A percentile compares a stretch with the other conserved stretches of the same genome.
Evolutionary conservation across 2,888 invertebrate genomes (phyloP).

Genomic region (Sabatieria punctata): DNA sequence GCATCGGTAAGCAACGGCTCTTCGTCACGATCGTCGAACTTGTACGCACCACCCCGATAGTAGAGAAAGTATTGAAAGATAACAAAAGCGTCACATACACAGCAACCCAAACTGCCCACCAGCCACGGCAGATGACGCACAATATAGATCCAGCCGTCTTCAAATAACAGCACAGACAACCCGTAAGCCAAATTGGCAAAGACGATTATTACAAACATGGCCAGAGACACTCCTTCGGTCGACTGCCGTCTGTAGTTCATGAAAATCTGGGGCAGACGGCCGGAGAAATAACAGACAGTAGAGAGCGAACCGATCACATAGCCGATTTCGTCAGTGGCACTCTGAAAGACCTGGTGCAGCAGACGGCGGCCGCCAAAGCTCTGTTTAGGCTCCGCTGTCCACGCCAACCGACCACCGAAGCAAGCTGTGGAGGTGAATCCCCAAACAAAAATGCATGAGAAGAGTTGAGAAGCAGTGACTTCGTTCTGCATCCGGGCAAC

Average conservation of each 20-base stretch:
- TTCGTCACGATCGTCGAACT: too few relatives aligned
- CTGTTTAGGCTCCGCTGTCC: neutral
- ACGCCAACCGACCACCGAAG: neutral
- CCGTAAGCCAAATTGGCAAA: constrained; percentile 33
- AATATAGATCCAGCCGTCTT: constrained; percentile 18
- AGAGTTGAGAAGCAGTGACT: too few relatives aligned
- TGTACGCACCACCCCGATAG: constrained; percentile 15
- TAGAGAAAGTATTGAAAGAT: constrained; percentile 24
- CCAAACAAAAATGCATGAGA: too few relatives aligned
- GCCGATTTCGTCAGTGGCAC: too few relatives aligned
- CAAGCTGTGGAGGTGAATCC: too few relatives aligned
- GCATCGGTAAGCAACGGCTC: too few relatives aligned
- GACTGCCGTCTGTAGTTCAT: constrained; percentile 19
- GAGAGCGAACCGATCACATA: constrained; percentile 30
- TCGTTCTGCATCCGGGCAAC: too few relatives aligned
- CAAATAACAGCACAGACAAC: constrained; percentile 27
- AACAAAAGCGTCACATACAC: constrained; percentile 34
- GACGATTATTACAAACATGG: constrained; percentile 28
- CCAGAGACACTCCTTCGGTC: constrained; percentile 27
- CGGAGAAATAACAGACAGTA: constrained; percentile 28
- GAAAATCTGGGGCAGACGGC: constrained; percentile 27
- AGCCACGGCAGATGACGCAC: constrained; percentile 36
- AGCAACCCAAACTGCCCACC: constrained; percentile 35
- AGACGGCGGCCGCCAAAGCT: neutral
- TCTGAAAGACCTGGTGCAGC: constrained; percentile 1